phyloP scores from a whole-genome alignment of 2,113 vertebrate genomes.

The Excalfactoria chinensis region DNA sequence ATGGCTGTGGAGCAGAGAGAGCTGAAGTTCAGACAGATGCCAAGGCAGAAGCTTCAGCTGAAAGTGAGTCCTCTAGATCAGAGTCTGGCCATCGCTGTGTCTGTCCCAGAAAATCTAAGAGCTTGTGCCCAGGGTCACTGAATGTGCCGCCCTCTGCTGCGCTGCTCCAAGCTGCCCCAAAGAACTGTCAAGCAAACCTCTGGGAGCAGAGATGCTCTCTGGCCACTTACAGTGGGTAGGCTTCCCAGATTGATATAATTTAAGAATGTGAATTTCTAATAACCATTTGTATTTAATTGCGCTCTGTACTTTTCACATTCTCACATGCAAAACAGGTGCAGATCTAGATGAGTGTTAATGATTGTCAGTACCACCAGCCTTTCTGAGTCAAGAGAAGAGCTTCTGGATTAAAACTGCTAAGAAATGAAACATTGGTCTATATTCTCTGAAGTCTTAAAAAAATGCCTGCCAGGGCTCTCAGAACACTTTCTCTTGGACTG shows the following conservation, averaged over 20 bases:
- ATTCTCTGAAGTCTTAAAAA: conserved; percentile 1
- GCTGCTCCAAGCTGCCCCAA: background rate
- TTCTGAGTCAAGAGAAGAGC: background rate
- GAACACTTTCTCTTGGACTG: background rate
- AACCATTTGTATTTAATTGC: background rate
- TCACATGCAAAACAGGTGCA: background rate
- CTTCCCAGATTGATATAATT: background rate
- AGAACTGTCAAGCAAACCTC: rapidly evolving
- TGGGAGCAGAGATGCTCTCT: background rate
- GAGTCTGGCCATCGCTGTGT: rapidly evolving
- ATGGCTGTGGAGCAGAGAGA: rapidly evolving
- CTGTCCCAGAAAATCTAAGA: rapidly evolving
- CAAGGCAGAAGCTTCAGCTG: rapidly evolving
- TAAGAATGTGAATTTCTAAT: background rate
- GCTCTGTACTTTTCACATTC: background rate
- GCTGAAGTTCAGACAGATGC: rapidly evolving
- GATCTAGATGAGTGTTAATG: background rate
- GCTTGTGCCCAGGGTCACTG: background rate
- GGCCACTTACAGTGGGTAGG: background rate
- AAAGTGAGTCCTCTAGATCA: no score
- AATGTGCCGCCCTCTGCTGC: background rate
- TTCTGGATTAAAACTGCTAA: background rate
- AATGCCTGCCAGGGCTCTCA: background rate
- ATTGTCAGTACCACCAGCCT: background rate
- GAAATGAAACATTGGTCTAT: background rate